Percentiles rank a stretch among this genome's conserved stretches.
Conservation (phyloP, 2,888 invertebrate species). For the Ommatoiulus sabulosus region DNA sequence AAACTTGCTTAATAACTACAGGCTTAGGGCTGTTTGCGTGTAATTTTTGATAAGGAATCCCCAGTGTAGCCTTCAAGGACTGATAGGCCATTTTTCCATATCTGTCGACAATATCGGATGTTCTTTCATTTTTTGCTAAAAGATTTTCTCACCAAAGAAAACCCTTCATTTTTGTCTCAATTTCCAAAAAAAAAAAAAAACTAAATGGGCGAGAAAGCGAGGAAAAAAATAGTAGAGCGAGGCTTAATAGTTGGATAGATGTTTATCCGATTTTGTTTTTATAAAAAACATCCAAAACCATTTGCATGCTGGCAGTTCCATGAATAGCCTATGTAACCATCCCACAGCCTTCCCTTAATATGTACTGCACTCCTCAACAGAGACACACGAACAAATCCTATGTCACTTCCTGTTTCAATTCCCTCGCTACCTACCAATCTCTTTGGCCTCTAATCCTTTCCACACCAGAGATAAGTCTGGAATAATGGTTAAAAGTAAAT, state of each 20-base stretch:
- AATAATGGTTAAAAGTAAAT: too few species aligned
- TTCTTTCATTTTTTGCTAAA: constrained; percentile 1
- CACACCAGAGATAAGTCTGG: not conserved
- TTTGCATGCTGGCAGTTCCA: constrained; percentile 58
- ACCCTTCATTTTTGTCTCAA: constrained; percentile 53
- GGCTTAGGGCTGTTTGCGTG: constrained; percentile 51
- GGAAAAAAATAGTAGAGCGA: constrained; percentile 53
- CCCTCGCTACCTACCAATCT: not conserved
- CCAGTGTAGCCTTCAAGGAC: not conserved
- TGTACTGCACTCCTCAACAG: constrained; percentile 3
- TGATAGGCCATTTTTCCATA: constrained; percentile 5
- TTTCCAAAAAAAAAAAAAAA: constrained; percentile 7
- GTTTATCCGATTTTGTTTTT: constrained; percentile 50
- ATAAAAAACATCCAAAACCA: constrained; percentile 51
- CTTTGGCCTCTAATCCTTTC: not conserved
- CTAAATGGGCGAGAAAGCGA: constrained; percentile 45
- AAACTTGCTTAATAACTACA: constrained; percentile 50
- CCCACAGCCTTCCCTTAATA: constrained; percentile 32
- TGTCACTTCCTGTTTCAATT: constrained; percentile 39
- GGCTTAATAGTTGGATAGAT: constrained; percentile 53
- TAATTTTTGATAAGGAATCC: not conserved
- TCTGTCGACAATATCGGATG: constrained; percentile 18
- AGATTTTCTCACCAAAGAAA: not conserved
- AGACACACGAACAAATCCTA: constrained; percentile 41
- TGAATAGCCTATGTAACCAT: constrained; percentile 41